Evolutionary conservation across 2,797 vertebrate species (phyloP).

Genomic region (Platalea minor): DNA sequence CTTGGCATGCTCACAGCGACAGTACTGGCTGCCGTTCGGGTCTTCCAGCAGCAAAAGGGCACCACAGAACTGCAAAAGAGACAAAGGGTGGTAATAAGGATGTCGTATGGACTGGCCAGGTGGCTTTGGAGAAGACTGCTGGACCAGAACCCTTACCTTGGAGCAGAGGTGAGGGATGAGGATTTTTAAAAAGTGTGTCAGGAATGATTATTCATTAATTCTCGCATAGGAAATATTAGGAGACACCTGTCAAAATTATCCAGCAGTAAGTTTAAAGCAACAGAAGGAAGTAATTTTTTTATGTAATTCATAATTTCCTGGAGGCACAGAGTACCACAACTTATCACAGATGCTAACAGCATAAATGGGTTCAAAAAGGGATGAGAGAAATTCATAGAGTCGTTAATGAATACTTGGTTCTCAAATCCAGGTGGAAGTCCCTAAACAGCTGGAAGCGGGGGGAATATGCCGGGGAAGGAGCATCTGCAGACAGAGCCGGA

Average conservation of each 20-base stretch:
- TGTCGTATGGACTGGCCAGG: rapidly evolving
- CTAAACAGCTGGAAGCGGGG: not conserved
- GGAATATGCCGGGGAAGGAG: not conserved
- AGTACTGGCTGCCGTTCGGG: rapidly evolving
- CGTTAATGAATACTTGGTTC: not conserved
- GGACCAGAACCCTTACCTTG: not conserved
- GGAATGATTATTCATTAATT: not conserved
- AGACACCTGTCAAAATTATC: not conserved
- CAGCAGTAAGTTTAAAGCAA: not conserved
- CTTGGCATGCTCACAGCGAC: not conserved
- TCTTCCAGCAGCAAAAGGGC: not conserved
- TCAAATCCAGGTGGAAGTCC: not conserved
- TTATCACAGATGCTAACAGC: not conserved
- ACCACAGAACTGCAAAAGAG: not conserved
- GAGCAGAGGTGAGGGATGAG: not conserved
- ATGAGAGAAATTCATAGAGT: not conserved
- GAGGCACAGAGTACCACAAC: not conserved
- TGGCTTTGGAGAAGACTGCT: not conserved
- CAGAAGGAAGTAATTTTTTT: not conserved
- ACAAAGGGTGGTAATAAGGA: not conserved
- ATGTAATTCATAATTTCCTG: not conserved
- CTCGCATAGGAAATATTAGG: not conserved
- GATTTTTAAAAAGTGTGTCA: not conserved
- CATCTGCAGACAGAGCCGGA: not conserved
- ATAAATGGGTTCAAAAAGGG: not conserved